Evolutionary conservation across 2,797 vertebrate genomes (phyloP), one percentile per base, ranked within the genome.

Genomic region (Mormyrops boulengeri): DNA sequence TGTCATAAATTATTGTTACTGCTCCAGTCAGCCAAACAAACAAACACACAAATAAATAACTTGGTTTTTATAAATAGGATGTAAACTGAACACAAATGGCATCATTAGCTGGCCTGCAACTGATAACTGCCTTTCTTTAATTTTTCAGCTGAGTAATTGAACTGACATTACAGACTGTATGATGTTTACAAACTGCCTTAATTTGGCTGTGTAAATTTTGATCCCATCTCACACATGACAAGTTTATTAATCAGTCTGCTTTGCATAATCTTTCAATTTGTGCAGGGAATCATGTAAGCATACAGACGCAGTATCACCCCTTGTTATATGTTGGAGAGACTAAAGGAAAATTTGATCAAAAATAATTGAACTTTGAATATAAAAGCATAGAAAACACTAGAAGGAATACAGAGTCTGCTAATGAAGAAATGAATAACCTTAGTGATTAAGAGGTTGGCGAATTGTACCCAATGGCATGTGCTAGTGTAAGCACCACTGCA

Each of bases 91-190:
- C 88, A 66, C 77, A 41, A 89, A 60, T 84, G 38, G 90, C 91
- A 89, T 84, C 90, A 92, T 95, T 95, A 92, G 90, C 93, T 93
- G 91, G 91, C 91, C 89, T 93, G 93, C 93, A 88, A 88, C 8
- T 55, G 66, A 73, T 38, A 12, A 73, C 66, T 41, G 73, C 7
- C 17, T 80, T 73, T 26, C 60, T 26, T 89, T 85, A 12, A 14
- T 69, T 89, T 89, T 62, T 77, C 66, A 26, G 69, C 38, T 77
- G 19, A 22, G 86, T 89, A 52, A 77, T 34, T 22, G 73, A 89
- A 87, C 85, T 57, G 38, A 87, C 30, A 57, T 90, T 49, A 88
- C 50, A 60, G 9, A 52, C 30, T 53, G 8, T 9, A 11, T 34
- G 55, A 66, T 41, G 44, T 49, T 53, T 82, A 57, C 77, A 85